phyloP scores from a whole-genome alignment of 1,140 invertebrate species.

The Drosophila sp. region DNA sequence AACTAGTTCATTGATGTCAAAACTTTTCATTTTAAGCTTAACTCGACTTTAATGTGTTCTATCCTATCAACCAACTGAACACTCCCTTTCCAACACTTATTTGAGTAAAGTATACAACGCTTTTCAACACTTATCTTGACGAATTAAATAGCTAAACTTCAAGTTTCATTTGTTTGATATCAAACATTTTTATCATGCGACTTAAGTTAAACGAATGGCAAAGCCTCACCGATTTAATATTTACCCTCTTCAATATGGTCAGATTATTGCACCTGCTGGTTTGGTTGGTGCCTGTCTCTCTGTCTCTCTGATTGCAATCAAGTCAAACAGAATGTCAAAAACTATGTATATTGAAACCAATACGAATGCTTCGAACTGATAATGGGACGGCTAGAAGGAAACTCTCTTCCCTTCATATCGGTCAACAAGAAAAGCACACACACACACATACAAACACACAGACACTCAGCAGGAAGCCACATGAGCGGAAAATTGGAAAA shows the following conservation, averaged over 20 bases:
- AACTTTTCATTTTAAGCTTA: no score
- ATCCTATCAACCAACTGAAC: no score
- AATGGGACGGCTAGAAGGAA: slow-evolving; percentile 37
- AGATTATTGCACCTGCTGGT: slow-evolving; percentile 31
- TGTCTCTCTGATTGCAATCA: slow-evolving; percentile 32
- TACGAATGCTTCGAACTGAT: slow-evolving; percentile 55
- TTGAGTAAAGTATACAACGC: no score
- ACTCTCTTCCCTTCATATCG: slow-evolving; percentile 36
- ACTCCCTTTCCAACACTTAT: no score
- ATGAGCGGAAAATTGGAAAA: slow-evolving; percentile 75
- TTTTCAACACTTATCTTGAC: no score
- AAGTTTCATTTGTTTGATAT: background rate
- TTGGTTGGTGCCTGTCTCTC: background rate
- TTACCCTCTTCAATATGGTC: slow-evolving; percentile 5
- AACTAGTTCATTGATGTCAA: no score
- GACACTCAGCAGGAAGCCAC: slow-evolving; percentile 58
- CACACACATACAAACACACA: background rate
- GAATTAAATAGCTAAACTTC: background rate
- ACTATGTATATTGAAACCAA: slow-evolving; percentile 52
- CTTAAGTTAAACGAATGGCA: background rate
- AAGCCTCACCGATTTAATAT: background rate
- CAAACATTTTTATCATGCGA: background rate
- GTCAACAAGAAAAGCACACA: slow-evolving; percentile 55
- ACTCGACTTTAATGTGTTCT: no score
- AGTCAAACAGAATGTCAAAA: slow-evolving; percentile 64